Percentiles rank a stretch among this genome's conserved stretches.
Conservation (phyloP, 2,113 vertebrate genomes). For the Oryzias woworae region DNA sequence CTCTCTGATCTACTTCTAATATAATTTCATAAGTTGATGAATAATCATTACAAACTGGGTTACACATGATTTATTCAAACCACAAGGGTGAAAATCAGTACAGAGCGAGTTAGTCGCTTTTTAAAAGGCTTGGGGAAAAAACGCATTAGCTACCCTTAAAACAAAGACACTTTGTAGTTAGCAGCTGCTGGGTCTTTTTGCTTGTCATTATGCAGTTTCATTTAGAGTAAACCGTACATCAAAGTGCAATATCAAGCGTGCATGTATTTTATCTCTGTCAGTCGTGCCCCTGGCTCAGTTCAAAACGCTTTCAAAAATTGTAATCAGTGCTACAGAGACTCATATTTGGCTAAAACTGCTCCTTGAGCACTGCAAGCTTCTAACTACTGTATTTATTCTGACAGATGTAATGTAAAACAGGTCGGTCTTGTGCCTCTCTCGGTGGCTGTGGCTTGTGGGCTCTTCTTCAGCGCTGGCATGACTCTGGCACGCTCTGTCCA, state of each 20-base stretch:
- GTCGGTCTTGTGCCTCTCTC: slow-evolving; percentile 62
- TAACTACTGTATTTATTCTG: slow-evolving; percentile 69
- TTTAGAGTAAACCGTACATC: not conserved
- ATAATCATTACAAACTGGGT: slow-evolving; percentile 12
- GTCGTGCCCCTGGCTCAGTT: slow-evolving; percentile 2
- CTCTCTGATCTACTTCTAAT: not conserved
- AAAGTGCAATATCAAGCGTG: not conserved
- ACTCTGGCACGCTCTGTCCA: slow-evolving; percentile 53
- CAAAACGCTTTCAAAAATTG: slow-evolving; percentile 23
- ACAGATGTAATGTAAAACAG: slow-evolving; percentile 73
- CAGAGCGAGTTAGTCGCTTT: slow-evolving; percentile 2
- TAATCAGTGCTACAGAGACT: slow-evolving; percentile 23
- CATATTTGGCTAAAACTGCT: slow-evolving; percentile 24
- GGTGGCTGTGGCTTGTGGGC: slow-evolving; percentile 50
- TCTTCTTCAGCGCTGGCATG: slow-evolving; percentile 63
- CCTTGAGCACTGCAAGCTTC: slow-evolving; percentile 48
- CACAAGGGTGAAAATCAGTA: not conserved
- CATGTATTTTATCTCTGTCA: not conserved
- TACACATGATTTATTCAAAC: not conserved
- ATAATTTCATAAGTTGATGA: slow-evolving; percentile 5
- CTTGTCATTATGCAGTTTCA: not conserved
- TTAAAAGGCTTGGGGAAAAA: slow-evolving; percentile 1
- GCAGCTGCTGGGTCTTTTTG: not conserved
- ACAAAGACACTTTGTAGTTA: not conserved
- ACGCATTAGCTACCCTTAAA: not conserved